Evolutionary conservation across 2,113 vertebrate species (phyloP).

Genomic region (Misgurnus mizolepis): DNA sequence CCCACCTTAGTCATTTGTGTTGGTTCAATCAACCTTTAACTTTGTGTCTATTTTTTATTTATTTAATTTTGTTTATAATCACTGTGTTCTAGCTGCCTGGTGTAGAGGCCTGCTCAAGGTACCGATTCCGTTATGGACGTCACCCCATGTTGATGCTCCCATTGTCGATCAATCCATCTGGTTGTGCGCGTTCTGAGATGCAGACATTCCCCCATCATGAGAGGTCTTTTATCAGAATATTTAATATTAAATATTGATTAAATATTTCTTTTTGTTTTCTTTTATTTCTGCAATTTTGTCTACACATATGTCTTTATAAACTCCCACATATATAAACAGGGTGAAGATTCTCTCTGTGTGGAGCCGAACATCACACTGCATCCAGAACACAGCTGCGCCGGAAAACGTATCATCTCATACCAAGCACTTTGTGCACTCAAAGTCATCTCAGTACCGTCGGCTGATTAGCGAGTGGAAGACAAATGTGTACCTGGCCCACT

Average conservation of each 20-base stretch:
- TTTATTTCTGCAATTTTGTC: constrained; percentile 4
- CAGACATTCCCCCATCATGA: constrained; percentile 87
- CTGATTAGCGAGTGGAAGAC: constrained; percentile 98
- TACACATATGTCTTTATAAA: too few species aligned
- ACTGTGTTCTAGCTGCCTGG: constrained; percentile 84
- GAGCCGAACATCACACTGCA: constrained; percentile 88
- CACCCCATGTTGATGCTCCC: constrained; percentile 92
- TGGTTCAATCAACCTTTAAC: too few species aligned
- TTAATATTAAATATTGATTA: neutral
- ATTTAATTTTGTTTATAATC: neutral
- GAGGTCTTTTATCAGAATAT: constrained; percentile 73
- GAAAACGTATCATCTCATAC: constrained; percentile 88
- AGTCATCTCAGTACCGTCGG: constrained; percentile 96
- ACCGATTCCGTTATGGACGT: constrained; percentile 93
- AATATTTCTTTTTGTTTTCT: neutral
- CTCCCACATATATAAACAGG: constrained; percentile 46
- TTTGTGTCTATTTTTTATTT: too few species aligned
- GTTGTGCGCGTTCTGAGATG: constrained; percentile 88
- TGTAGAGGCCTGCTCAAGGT: constrained; percentile 90
- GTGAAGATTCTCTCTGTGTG: constrained; percentile 87
- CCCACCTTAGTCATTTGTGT: too few species aligned
- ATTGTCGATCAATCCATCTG: constrained; percentile 91
- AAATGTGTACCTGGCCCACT: constrained; percentile 91
- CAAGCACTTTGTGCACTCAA: constrained; percentile 96
- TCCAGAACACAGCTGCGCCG: constrained; percentile 91